phyloP scores from a whole-genome alignment of 2,113 vertebrate genomes.

The Anser brachyrhynchus region DNA sequence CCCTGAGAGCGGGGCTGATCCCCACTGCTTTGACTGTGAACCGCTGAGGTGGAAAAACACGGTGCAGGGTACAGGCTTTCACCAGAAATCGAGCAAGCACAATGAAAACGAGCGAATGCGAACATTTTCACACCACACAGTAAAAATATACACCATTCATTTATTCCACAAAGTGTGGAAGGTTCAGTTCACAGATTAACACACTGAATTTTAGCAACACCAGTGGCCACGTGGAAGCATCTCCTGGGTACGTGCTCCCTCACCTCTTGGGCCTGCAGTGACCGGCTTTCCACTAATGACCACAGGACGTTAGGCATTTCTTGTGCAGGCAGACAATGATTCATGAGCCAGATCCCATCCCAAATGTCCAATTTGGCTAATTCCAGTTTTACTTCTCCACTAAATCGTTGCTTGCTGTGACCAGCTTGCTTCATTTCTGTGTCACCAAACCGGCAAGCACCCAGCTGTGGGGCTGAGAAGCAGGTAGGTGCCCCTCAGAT shows the following conservation, averaged over 20 bases:
- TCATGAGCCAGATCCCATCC: not conserved
- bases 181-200: not conserved
- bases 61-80: not conserved
- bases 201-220: fast-evolving
- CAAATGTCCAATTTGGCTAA: not conserved
- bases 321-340: not conserved
- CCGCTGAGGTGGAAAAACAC: not conserved
- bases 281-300: not conserved
- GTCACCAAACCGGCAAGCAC: not conserved
- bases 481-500: not conserved
- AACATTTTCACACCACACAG: not conserved
- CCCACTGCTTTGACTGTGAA: not conserved
- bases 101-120: not conserved
- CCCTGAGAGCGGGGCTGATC: fast-evolving
- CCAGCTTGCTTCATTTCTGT: not conserved
- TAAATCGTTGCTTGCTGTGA: not conserved
- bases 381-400: not conserved
- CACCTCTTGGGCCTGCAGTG: not conserved
- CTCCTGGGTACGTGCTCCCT: not conserved
- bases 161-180: not conserved
- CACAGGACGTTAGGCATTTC: not conserved
- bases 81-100: not conserved
- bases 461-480: not conserved
- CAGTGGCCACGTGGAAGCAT: not conserved
- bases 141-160: not conserved